These are phyloP conservation scores for Nineta flava DNA, from an alignment of 2,888 invertebrate species.

Conservation along the genomic window DNA sequence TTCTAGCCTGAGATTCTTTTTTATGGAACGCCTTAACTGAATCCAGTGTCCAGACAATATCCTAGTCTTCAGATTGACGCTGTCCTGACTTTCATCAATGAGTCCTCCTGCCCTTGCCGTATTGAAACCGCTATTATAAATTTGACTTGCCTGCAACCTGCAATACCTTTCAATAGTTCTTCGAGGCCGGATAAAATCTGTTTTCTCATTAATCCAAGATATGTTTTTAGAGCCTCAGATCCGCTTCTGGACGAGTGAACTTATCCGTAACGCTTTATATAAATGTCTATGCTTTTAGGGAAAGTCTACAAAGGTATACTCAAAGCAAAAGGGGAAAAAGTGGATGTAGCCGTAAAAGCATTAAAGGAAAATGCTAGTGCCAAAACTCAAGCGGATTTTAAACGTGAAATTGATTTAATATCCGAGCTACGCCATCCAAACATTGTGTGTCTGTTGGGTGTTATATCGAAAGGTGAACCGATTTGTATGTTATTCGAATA, in stretches of 20 bases:
- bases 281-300: constrained; percentile 26
- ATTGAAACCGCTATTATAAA: no score
- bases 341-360: constrained; percentile 85
- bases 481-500: constrained; percentile 95
- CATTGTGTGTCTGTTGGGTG: constrained; percentile 88
- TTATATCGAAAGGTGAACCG: constrained; percentile 76
- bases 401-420: constrained; percentile 86
- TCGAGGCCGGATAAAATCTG: no score
- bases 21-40: no score
- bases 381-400: constrained; percentile 84
- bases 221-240: no score
- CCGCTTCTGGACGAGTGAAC: neutral
- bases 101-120: no score
- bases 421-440: constrained; percentile 90
- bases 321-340: constrained; percentile 46
- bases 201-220: no score
- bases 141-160: no score
- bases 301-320: constrained; percentile 94
- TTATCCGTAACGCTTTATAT: neutral
- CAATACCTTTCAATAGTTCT: no score
- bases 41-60: no score
- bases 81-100: no score
- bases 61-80: no score
- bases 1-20: no score
- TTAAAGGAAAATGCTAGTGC: constrained; percentile 83